Conservation (phyloP, 92 coral and sea anemone species). For the Parazoanthus swiftii region DNA sequence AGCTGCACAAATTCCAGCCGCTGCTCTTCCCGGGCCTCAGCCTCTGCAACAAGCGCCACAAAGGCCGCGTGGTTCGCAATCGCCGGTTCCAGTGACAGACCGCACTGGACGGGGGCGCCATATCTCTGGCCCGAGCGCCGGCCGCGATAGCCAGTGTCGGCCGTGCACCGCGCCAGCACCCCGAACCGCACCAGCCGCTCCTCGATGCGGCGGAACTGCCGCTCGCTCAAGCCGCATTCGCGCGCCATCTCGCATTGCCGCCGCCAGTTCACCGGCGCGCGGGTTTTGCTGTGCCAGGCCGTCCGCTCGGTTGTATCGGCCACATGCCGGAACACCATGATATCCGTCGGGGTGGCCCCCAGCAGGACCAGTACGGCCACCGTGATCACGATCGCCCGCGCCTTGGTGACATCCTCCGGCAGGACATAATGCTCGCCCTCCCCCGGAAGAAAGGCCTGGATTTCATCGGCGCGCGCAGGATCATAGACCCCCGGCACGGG, state of each 20-base stretch:
- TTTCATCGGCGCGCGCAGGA: too few relatives aligned
- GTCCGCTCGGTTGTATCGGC: not conserved
- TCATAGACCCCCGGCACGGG: too few relatives aligned
- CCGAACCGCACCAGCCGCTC: not conserved
- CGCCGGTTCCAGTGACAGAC: not conserved
- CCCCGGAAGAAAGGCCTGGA: too few relatives aligned
- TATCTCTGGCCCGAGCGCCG: constrained; percentile 4
- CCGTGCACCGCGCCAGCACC: constrained; percentile 2
- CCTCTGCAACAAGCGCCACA: too few relatives aligned
- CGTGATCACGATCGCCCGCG: too few relatives aligned
- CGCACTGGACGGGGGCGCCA: constrained; percentile 9
- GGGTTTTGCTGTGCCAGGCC: constrained; percentile 11
- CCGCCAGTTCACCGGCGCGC: constrained; percentile 13
- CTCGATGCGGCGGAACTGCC: constrained; percentile 12
- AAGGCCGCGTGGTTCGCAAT: not conserved
- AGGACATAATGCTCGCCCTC: too few relatives aligned
- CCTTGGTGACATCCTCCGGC: too few relatives aligned
- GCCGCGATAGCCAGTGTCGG: not conserved
- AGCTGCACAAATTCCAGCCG: too few relatives aligned
- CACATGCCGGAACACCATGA: not conserved
- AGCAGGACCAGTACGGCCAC: constrained; percentile 5
- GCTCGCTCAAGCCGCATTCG: not conserved
- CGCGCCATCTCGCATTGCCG: constrained; percentile 3
- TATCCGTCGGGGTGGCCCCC: not conserved
- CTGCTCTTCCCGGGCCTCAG: too few relatives aligned